These are phyloP conservation scores for Xerus inauris DNA, from an alignment of 2,113 vertebrate genomes.

Conservation along the genomic window DNA sequence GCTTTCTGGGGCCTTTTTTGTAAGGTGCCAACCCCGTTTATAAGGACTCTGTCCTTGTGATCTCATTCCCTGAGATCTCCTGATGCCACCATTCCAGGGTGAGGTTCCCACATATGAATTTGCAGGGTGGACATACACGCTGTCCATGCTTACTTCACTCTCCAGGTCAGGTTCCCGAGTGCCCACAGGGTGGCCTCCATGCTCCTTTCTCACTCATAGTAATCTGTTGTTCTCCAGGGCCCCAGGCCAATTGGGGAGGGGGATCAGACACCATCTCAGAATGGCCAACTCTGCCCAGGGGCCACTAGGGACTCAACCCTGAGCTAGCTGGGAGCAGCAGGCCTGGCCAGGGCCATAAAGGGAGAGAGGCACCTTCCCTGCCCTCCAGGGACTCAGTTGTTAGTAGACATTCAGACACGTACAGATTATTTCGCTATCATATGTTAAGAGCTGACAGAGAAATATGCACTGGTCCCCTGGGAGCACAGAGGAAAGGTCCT, in stretches of 20 bases:
- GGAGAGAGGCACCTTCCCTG: neutral
- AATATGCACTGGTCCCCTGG: neutral
- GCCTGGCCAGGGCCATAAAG: too few species aligned
- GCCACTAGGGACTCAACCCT: neutral
- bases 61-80: neutral
- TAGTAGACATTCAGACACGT: neutral
- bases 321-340: neutral
- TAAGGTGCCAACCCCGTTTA: too few species aligned
- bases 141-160: neutral
- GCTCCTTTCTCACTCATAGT: neutral
- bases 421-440: neutral
- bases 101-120: too few species aligned
- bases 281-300: neutral
- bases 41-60: neutral
- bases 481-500: neutral
- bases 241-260: neutral
- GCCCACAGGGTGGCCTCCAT: neutral
- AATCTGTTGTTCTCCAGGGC: neutral
- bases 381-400: neutral
- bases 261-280: neutral
- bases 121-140: too few species aligned
- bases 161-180: neutral
- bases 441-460: neutral
- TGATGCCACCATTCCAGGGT: neutral
- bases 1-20: neutral